Percentiles rank a stretch among this genome's conserved stretches.
Conservation (phyloP, 2,888 invertebrate species). For the Priocnemis perturbator region DNA sequence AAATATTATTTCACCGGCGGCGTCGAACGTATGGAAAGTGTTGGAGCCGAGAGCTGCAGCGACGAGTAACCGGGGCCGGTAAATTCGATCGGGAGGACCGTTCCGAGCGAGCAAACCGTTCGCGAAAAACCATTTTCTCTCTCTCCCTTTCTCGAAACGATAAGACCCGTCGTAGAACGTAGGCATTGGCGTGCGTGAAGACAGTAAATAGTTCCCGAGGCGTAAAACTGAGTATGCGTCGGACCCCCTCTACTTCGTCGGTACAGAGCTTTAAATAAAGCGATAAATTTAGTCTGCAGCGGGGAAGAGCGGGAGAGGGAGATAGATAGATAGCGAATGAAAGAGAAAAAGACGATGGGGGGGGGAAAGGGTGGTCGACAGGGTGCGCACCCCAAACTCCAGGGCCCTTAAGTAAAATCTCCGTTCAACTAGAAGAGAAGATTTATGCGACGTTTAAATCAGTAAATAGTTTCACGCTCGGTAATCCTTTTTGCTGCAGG, state of each 20-base stretch:
- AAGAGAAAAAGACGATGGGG: neutral
- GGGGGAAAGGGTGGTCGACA: neutral
- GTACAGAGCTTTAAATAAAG: slow-evolving; percentile 59
- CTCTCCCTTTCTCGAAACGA: neutral
- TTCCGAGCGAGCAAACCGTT: too few relatives aligned
- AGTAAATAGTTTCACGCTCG: slow-evolving; percentile 52
- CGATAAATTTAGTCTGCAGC: slow-evolving; percentile 57
- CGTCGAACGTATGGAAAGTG: too few relatives aligned
- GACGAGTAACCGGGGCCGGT: too few relatives aligned
- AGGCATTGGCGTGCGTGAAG: slow-evolving; percentile 48
- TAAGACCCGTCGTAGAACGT: slow-evolving; percentile 1
- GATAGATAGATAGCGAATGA: neutral
- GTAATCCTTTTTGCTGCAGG: slow-evolving; percentile 46
- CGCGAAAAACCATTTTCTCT: neutral
- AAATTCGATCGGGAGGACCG: too few relatives aligned
- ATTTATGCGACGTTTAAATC: slow-evolving; percentile 57
- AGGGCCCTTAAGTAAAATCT: slow-evolving; percentile 51
- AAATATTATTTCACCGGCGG: too few relatives aligned
- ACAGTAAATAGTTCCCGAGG: slow-evolving; percentile 49
- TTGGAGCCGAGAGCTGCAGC: too few relatives aligned
- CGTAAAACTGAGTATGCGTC: slow-evolving; percentile 35
- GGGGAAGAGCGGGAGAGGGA: slow-evolving; percentile 13
- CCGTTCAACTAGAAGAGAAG: slow-evolving; percentile 43
- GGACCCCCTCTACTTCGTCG: slow-evolving; percentile 37
- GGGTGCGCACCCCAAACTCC: slow-evolving; percentile 10